A percentile compares a stretch with the other conserved stretches of the same genome.
Conservation (phyloP, 2,888 invertebrate genomes). For the Punctoribates punctum region DNA sequence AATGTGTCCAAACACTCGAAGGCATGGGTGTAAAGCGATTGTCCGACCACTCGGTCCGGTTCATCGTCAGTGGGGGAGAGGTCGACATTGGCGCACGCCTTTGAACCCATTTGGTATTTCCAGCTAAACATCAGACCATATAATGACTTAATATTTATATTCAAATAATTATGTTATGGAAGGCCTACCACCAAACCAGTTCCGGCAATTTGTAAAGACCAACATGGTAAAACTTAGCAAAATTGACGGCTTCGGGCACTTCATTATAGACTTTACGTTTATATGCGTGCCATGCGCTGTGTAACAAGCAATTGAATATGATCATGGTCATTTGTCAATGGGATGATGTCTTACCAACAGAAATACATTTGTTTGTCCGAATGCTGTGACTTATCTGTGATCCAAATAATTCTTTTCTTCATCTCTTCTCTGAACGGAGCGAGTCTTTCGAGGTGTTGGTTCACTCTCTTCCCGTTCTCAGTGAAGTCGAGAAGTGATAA, state of each 20-base stretch:
- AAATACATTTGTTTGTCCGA: neutral
- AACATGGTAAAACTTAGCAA: neutral
- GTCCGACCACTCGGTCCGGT: neutral
- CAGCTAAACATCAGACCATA: neutral
- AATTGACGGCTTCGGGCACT: conserved; percentile 11
- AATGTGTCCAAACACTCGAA: neutral
- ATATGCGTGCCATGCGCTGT: neutral
- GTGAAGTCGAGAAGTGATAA: neutral
- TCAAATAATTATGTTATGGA: neutral
- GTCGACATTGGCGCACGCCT: neutral
- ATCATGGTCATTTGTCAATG: neutral
- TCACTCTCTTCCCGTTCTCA: neutral
- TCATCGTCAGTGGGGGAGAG: neutral
- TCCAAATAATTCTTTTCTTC: neutral
- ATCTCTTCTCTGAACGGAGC: neutral
- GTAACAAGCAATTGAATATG: no score
- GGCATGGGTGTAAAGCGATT: neutral
- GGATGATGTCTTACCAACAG: neutral
- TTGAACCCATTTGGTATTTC: neutral
- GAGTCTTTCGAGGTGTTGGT: neutral
- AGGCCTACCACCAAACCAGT: neutral
- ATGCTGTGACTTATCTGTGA: neutral
- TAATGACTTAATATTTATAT: neutral
- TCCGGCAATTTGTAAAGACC: neutral
- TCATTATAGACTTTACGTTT: neutral